Percentiles rank a stretch among this genome's conserved stretches.
phyloP scores from a whole-genome alignment of 2,888 invertebrate genomes.

The Strigamia transsilvanica region DNA sequence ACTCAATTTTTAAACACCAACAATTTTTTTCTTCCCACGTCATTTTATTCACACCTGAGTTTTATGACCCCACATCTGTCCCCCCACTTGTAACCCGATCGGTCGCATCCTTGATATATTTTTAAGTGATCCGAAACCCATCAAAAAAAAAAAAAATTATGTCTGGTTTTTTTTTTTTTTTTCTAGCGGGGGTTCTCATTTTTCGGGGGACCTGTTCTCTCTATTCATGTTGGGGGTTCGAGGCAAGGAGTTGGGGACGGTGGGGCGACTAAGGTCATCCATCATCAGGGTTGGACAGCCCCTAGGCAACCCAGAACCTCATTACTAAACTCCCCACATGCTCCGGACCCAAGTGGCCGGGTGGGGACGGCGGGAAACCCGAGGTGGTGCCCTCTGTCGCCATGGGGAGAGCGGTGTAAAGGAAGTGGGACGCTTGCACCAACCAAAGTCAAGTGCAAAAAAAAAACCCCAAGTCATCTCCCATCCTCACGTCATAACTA shows the following conservation, averaged over 20 bases:
- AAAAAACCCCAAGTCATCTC: background rate
- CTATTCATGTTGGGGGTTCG: background rate
- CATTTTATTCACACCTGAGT: background rate
- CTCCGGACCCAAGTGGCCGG: constrained; percentile 33
- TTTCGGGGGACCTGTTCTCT: constrained; percentile 18
- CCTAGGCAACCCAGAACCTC: constrained; percentile 7
- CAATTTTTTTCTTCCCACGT: background rate
- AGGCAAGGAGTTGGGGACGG: background rate
- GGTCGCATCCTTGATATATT: background rate
- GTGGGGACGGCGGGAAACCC: constrained; percentile 33
- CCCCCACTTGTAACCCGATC: background rate
- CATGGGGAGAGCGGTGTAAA: constrained; percentile 36
- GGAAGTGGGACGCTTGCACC: background rate
- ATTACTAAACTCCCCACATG: constrained; percentile 31
- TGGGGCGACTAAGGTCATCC: constrained; percentile 17
- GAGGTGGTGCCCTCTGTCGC: constrained; percentile 22
- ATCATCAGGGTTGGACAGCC: constrained; percentile 29
- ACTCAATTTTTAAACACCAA: background rate
- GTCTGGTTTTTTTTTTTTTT: constrained; percentile 20
- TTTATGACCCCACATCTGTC: background rate
- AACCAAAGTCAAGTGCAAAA: constrained; percentile 15
- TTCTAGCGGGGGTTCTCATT: background rate
- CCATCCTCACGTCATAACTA: background rate
- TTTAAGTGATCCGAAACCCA: constrained; percentile 36
- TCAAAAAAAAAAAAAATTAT: constrained; percentile 1